Evolutionary conservation across 1,140 invertebrate species (phyloP).

Genomic region (Drosophila mayri): DNA sequence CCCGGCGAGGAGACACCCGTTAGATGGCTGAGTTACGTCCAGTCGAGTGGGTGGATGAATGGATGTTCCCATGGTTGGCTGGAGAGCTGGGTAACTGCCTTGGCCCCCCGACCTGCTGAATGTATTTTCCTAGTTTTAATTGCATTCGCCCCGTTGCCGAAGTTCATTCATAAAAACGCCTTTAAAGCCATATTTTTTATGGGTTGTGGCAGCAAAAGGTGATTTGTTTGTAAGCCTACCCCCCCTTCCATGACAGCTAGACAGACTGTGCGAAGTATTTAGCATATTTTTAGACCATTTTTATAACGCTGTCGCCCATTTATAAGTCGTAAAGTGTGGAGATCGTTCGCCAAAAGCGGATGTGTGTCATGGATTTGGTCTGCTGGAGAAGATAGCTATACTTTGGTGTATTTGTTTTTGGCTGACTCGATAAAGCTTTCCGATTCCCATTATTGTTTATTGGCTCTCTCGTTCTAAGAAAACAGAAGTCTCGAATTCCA

Average conservation of each 20-base stretch:
- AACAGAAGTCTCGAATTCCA: constrained; percentile 41
- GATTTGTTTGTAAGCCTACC: constrained; percentile 25
- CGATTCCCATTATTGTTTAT: constrained; percentile 45
- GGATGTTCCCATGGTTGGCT: constrained; percentile 27
- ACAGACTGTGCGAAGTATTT: constrained; percentile 37
- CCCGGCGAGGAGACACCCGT: constrained; percentile 12
- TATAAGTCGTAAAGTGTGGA: constrained; percentile 56
- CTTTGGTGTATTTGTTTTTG: constrained; percentile 4
- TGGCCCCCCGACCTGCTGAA: constrained; percentile 36
- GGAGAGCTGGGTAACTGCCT: background rate
- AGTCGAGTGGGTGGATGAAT: constrained; percentile 40
- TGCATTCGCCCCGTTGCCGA: constrained; percentile 18
- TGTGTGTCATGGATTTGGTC: constrained; percentile 50
- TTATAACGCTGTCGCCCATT: constrained; percentile 54
- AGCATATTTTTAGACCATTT: constrained; percentile 68
- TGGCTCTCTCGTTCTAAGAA: constrained; percentile 19
- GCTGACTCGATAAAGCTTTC: constrained; percentile 21
- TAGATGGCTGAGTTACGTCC: constrained; percentile 39
- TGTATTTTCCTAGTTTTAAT: constrained; percentile 27
- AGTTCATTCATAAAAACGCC: constrained; percentile 68
- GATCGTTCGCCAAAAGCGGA: constrained; percentile 37
- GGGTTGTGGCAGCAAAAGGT: constrained; percentile 25
- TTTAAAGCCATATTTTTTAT: constrained; percentile 56
- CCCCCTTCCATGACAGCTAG: background rate
- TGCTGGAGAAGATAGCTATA: constrained; percentile 7